These are phyloP conservation scores for Pipistrellus pipistrellus DNA, from an alignment of 2,797 vertebrate species.

Conservation along the genomic window DNA sequence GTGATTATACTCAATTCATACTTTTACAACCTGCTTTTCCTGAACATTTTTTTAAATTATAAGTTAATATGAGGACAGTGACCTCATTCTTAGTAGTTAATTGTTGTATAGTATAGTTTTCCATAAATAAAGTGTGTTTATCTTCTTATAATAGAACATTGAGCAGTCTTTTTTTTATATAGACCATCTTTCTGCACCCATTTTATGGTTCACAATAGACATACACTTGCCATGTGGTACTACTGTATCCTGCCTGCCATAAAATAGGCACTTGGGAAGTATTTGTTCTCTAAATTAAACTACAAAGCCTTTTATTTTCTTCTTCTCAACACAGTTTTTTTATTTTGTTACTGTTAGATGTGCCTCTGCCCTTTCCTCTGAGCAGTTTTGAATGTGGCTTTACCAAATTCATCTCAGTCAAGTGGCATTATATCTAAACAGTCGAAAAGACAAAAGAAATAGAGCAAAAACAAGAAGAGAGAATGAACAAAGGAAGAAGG, in stretches of 20 bases:
- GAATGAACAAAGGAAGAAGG: not conserved
- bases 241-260: not conserved
- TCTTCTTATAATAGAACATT: not conserved
- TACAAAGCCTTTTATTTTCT: not conserved
- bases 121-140: not conserved
- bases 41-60: not conserved
- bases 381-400: not conserved
- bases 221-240: accelerated
- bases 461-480: not conserved
- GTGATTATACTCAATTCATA: not conserved
- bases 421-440: slow-evolving; percentile 9
- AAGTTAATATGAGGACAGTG: not conserved
- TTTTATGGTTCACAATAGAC: not conserved
- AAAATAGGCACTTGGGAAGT: not conserved
- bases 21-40: not conserved
- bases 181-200: not conserved
- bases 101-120: not conserved
- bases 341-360: not conserved
- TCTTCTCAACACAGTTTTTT: not conserved
- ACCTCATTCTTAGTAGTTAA: not conserved
- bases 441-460: not conserved
- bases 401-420: not conserved
- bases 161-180: not conserved
- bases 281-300: not conserved
- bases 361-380: not conserved